Evolutionary conservation across 2,888 invertebrate species (phyloP), one percentile per base, ranked within the genome.

Genomic region (Oxycera nigricornis): DNA sequence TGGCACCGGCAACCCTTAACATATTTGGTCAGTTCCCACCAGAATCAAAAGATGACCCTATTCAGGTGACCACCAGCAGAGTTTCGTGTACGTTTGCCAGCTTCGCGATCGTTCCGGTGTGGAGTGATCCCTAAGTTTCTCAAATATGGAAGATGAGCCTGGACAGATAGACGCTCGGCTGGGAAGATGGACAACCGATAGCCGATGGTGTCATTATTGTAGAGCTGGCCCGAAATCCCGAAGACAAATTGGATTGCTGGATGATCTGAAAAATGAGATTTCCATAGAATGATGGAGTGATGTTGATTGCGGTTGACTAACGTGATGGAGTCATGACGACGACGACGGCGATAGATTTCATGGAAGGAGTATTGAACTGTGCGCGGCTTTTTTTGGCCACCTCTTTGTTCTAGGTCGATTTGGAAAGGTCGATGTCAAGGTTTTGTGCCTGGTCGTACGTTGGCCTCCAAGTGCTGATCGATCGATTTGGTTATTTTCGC

Each of bases 341-440:
- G 55, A 55, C 24, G 2, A 55, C 24, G 24, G 24, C 55, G 24
- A 55, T 22, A 22, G 41, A 62, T 7, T 65, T 41, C 39, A 6
- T 4, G 39, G 28, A 52, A 52, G 35, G 70, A 52, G 55, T 70
- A 70, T 70, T 70, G 70, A 70, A 70, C 70, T 70, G 28, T 22
- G 6, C 2, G 41, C 17, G 28, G 24, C 14, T 65, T 20, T 35
- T 52, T 68, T 28, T 50, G 68, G 30, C n/a, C 17, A n/a, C 28
- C 17, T 30, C 30, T 70, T 70, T 70, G 70, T 70, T 70, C 52
- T 70, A 70, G 70, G 70, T 70, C 70, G 55, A 30, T 41, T 55
- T 20, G 22, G 22, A 70, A 52, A 70, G 70, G 70, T 70, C 70
- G 55, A 52, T 70, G 70, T 70, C 70, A 70, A 70, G 70, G 70